Evolutionary conservation across 2,113 vertebrate species (phyloP).

Genomic region (Cebidichthys violaceus): DNA sequence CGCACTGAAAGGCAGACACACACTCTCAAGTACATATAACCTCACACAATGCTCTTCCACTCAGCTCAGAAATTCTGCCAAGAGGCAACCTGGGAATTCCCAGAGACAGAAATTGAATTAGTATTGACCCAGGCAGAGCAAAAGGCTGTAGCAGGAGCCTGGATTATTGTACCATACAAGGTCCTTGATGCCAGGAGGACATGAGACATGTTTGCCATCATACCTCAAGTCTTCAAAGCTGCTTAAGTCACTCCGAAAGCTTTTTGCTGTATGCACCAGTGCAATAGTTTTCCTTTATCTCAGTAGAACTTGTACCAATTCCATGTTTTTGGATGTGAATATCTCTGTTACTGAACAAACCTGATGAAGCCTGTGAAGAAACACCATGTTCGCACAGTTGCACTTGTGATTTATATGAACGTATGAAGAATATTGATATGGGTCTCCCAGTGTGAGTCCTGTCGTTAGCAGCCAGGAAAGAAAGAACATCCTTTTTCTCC

Average conservation of each 20-base stretch:
- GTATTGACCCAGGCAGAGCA: conserved; percentile 76
- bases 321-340: neutral
- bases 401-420: neutral
- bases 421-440: neutral
- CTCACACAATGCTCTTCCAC: conserved; percentile 53
- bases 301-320: neutral
- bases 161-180: conserved; percentile 72
- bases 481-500: neutral
- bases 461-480: neutral
- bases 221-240: conserved; percentile 20
- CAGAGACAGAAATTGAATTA: conserved; percentile 80
- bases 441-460: neutral
- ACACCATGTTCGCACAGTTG: neutral
- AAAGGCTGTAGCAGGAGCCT: conserved; percentile 69
- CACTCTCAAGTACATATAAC: conserved; percentile 45
- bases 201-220: conserved; percentile 60
- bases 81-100: conserved; percentile 78
- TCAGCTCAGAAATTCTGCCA: conserved; percentile 75
- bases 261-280: conserved; percentile 1
- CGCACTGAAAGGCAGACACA: conserved; percentile 8
- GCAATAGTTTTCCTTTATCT: neutral
- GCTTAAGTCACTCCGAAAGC: conserved; percentile 14
- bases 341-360: neutral
- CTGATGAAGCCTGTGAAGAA: neutral
- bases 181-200: conserved; percentile 58